Evolutionary conservation across 2,113 vertebrate genomes (phyloP).

Genomic region (Sinocyclocheilus rhinocerous): DNA sequence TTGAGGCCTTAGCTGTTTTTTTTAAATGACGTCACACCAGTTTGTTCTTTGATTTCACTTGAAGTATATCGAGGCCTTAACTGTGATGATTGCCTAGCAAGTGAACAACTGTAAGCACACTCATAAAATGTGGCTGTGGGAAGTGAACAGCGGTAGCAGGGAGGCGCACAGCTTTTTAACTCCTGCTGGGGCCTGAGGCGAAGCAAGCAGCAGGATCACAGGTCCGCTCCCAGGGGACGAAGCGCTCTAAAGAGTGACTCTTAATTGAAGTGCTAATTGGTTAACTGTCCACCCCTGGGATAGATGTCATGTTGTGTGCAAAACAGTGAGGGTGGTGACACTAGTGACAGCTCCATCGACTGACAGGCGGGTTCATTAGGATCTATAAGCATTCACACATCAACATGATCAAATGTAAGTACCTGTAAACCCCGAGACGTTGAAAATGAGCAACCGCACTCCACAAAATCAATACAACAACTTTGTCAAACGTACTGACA

Average conservation of each 20-base stretch:
- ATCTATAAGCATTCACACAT: neutral
- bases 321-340: constrained; percentile 7
- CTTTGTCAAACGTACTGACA: constrained; percentile 18
- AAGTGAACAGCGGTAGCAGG: constrained; percentile 23
- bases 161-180: constrained; percentile 17
- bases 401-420: constrained; percentile 3
- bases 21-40: too few relatives aligned
- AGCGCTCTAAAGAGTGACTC: constrained; percentile 41
- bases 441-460: neutral
- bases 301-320: constrained; percentile 40
- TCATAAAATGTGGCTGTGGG: neutral
- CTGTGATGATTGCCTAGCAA: neutral
- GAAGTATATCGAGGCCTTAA: too few relatives aligned
- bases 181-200: constrained; percentile 42
- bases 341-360: neutral
- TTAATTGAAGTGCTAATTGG: constrained; percentile 60
- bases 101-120: neutral
- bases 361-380: neutral
- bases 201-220: constrained; percentile 53
- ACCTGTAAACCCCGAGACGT: neutral
- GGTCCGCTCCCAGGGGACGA: constrained; percentile 42
- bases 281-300: constrained; percentile 59
- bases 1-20: too few relatives aligned
- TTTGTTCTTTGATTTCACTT: too few relatives aligned
- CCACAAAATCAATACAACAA: constrained; percentile 13